Evolutionary conservation across 2,888 invertebrate species (phyloP), one percentile per base, ranked within the genome.

Genomic region (Pachydiplax longipennis): DNA sequence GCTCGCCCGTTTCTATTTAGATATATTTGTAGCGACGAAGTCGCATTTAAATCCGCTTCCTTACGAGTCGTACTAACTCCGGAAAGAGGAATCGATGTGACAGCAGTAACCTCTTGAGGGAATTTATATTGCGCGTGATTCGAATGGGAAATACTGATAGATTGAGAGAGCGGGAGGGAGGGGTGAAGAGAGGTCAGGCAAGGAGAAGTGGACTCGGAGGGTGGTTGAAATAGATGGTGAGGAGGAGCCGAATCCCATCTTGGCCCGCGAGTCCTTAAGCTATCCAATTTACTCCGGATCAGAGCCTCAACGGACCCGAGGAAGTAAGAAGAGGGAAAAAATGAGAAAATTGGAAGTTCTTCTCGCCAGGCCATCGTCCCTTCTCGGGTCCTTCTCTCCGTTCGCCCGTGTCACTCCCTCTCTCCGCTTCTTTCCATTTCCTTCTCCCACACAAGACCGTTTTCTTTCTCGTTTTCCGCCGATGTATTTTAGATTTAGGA

Each of bases 241-340:
- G 31, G 82, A 48, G 83, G 18, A 48, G 61, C 37, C 37, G 87
- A 87, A 87, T 87, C 87, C 61, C 83, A 83, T 83, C 83, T 58
- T 35, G n/a, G 83, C 83, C 83, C 87, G 37, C 87, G 87, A 87
- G 37, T 87, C 87, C 87, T 87, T 87, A 87, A 87, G 87, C 87
- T 61, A 87, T 87, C 87, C 87, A 87, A 87, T 87, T 87, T 87
- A 87, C 87, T 87, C 35, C 87, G 87, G 87, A 87, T 87, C 87
- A 87, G 87, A 61, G 61, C 87, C 87, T 87, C 65, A 40, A 61
- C 87, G 87, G 61, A 87, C 87, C 82, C n/a, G 25, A 61, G 58
- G 44, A 44, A 58, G 44, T 25, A 18, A 31, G 10, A 31, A 35
- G 35, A n/a, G 25, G 35, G 35, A 61, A 61, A 15, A 22, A 37